Evolutionary conservation across 2,888 invertebrate species (phyloP).

Genomic region (Nudaria mundana): DNA sequence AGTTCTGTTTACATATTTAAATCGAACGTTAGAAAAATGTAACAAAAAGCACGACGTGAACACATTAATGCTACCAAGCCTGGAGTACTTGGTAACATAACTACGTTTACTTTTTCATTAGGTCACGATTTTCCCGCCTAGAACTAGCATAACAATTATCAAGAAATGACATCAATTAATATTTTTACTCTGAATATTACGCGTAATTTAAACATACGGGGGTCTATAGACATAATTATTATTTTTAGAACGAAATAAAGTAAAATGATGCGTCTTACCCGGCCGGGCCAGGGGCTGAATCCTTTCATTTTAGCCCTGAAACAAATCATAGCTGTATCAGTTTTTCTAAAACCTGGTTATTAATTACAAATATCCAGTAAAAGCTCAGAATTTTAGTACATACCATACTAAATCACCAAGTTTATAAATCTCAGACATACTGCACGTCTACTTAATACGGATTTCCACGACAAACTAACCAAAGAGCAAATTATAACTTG

Average conservation of each 20-base stretch:
- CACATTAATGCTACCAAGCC: no score
- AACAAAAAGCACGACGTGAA: no score
- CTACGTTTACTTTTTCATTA: slow-evolving; percentile 28
- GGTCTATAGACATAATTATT: slow-evolving; percentile 8
- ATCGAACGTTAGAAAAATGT: background rate
- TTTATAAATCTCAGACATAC: slow-evolving; percentile 71
- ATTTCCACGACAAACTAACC: slow-evolving; percentile 71
- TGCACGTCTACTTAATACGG: slow-evolving; percentile 46
- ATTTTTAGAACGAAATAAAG: slow-evolving; percentile 29
- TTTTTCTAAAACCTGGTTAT: slow-evolving; percentile 44
- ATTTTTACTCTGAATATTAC: slow-evolving; percentile 18
- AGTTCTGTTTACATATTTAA: background rate
- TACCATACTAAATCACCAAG: slow-evolving; percentile 81
- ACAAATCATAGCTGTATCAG: slow-evolving; percentile 51
- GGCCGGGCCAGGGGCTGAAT: slow-evolving; percentile 98
- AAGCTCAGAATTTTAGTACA: slow-evolving; percentile 45
- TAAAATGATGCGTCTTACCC: slow-evolving; percentile 86
- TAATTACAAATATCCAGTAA: slow-evolving; percentile 42
- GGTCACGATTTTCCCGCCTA: slow-evolving; percentile 52
- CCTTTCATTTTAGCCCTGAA: slow-evolving; percentile 99
- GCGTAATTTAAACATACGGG: slow-evolving; percentile 5
- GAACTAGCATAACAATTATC: slow-evolving; percentile 23
- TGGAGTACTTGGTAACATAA: slow-evolving; percentile 3
- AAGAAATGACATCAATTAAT: slow-evolving; percentile 30
- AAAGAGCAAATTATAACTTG: slow-evolving; percentile 49